Conservation (phyloP, 2,113 vertebrate genomes). For the Ramphastos sulfuratus region DNA sequence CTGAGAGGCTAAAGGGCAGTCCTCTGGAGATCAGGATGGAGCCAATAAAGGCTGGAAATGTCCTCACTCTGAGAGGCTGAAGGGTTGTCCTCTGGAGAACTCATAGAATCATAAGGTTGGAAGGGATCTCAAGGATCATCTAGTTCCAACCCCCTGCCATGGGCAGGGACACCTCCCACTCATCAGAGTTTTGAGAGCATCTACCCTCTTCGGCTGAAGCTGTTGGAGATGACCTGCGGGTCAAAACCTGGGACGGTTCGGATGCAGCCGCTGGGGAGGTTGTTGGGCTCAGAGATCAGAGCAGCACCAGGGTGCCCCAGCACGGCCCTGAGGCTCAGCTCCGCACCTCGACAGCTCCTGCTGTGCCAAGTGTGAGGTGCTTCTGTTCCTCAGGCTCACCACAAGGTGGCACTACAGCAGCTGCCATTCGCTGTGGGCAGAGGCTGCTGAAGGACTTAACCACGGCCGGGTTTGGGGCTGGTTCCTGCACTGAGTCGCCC, state of each 20-base stretch:
- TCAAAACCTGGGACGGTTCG: not conserved
- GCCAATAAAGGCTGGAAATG: no score
- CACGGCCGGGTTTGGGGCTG: not conserved
- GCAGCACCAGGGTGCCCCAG: not conserved
- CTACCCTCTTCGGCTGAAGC: not conserved
- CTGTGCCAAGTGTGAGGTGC: rapidly evolving
- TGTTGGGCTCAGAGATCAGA: rapidly evolving
- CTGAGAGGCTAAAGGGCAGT: not conserved
- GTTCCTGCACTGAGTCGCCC: not conserved
- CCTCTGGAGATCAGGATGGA: no score
- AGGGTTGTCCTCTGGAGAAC: no score
- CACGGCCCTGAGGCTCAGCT: not conserved
- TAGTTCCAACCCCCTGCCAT: no score
- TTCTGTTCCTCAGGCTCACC: not conserved
- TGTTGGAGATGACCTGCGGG: not conserved
- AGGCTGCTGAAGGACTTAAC: not conserved
- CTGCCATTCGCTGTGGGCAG: not conserved
- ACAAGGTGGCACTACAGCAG: slow-evolving; percentile 63
- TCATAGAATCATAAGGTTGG: no score
- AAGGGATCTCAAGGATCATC: no score
- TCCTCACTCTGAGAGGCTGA: no score
- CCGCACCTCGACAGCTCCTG: rapidly evolving
- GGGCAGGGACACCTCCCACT: no score
- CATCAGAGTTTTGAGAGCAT: not conserved
- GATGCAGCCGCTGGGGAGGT: not conserved